Conservation (phyloP, 2,113 vertebrate species). For the Sinocyclocheilus rhinocerous region DNA sequence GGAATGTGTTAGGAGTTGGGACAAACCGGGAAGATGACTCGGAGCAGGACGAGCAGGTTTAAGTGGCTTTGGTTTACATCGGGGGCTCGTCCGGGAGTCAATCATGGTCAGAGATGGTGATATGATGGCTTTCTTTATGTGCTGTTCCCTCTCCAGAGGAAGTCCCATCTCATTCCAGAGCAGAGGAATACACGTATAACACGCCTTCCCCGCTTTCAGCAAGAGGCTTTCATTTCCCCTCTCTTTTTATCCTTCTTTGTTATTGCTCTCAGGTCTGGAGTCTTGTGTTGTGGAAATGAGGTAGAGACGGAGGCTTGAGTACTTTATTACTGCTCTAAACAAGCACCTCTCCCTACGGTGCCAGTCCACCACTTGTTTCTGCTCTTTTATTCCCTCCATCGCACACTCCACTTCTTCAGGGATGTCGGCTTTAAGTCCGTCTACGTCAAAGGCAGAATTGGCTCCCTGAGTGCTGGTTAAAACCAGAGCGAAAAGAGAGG, state of each 20-base stretch:
- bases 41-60: constrained; percentile 33
- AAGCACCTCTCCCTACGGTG: constrained; percentile 39
- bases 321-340: constrained; percentile 55
- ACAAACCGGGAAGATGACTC: constrained; percentile 41
- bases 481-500: no score
- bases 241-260: constrained; percentile 51
- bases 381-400: no score
- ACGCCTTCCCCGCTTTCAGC: constrained; percentile 18
- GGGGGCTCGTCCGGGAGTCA: constrained; percentile 19
- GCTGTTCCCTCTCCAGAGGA: constrained; percentile 44
- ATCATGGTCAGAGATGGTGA: constrained; percentile 32
- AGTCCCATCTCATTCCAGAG: constrained; percentile 36
- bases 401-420: no score
- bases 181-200: background rate
- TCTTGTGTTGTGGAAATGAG: constrained; percentile 52
- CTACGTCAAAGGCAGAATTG: no score
- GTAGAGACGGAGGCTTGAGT: constrained; percentile 43
- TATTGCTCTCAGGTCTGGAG: constrained; percentile 50
- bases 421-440: no score
- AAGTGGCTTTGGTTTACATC: constrained; percentile 39
- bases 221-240: constrained; percentile 45
- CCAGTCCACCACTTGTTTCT: no score
- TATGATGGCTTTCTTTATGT: constrained; percentile 49
- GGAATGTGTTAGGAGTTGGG: constrained; percentile 43
- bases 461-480: no score